Conservation (phyloP, 2,113 vertebrate species). For the Leucoraja erinaceus region DNA sequence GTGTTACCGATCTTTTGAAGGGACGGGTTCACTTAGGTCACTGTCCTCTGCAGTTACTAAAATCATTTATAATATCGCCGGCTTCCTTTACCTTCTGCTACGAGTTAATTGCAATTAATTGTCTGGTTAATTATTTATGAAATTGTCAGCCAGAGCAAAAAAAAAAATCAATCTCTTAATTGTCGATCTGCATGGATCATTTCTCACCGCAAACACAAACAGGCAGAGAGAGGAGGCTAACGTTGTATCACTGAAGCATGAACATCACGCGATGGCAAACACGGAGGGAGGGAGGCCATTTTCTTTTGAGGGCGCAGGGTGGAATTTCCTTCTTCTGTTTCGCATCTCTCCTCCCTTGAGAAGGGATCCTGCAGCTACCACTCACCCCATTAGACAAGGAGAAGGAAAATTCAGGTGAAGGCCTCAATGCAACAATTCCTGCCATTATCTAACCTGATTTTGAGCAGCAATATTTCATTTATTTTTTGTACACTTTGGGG, state of each 20-base stretch:
- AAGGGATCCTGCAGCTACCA: neutral
- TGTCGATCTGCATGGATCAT: neutral
- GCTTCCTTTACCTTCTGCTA: neutral
- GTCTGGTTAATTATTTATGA: conserved; percentile 30
- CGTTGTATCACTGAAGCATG: neutral
- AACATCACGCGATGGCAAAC: neutral
- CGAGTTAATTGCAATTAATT: conserved; percentile 7
- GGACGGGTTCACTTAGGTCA: neutral
- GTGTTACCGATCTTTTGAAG: neutral
- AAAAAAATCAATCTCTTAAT: neutral
- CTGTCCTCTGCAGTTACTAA: neutral
- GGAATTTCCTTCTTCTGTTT: neutral
- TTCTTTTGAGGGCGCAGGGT: neutral
- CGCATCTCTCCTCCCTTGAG: too few relatives aligned
- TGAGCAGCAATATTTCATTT: too few relatives aligned
- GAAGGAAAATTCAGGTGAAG: neutral
- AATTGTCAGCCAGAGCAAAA: neutral
- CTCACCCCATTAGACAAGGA: neutral
- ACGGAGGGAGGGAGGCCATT: neutral
- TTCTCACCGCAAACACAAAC: neutral
- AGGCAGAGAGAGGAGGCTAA: neutral
- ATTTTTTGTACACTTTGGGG: too few relatives aligned
- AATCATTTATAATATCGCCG: neutral
- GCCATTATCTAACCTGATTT: neutral
- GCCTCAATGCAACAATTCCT: neutral